Evolutionary conservation across 2,797 vertebrate species (phyloP).

Genomic region (Siniperca scherzeri): DNA sequence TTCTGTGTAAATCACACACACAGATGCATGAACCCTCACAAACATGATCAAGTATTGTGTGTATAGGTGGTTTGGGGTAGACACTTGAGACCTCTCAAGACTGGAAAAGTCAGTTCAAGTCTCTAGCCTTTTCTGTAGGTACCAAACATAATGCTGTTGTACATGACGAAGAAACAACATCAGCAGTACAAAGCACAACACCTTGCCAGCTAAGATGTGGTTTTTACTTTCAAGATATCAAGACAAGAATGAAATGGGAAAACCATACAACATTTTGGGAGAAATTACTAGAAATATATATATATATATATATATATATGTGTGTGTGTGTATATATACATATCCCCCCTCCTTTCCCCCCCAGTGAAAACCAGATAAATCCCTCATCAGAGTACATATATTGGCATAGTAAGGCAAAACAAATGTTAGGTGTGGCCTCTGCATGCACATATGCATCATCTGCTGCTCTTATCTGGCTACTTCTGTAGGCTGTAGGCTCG

Average conservation of each 20-base stretch:
- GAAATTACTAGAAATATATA: neutral
- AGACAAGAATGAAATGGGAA: neutral
- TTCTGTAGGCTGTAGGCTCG: neutral
- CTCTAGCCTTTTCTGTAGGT: neutral
- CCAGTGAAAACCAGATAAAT: no score
- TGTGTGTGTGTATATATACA: no score
- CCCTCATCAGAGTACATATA: no score
- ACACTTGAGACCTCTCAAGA: slow-evolving; percentile 9
- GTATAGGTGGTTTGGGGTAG: neutral
- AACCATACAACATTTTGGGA: neutral
- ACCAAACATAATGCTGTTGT: slow-evolving; percentile 1
- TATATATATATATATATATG: no score
- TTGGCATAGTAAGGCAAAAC: no score
- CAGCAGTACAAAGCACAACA: neutral
- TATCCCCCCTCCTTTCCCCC: no score
- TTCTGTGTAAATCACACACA: slow-evolving; percentile 57
- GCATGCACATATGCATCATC: no score
- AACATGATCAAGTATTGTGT: slow-evolving; percentile 33
- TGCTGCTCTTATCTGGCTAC: no score
- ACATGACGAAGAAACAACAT: neutral
- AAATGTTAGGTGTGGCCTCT: no score
- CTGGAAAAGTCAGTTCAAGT: neutral
- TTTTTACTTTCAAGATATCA: neutral
- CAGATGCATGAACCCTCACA: slow-evolving; percentile 28
- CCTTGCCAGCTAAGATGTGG: neutral